phyloP scores from a whole-genome alignment of 30 jellyfish, hydroid and myxozoan species.

The Kudoa iwatai region DNA sequence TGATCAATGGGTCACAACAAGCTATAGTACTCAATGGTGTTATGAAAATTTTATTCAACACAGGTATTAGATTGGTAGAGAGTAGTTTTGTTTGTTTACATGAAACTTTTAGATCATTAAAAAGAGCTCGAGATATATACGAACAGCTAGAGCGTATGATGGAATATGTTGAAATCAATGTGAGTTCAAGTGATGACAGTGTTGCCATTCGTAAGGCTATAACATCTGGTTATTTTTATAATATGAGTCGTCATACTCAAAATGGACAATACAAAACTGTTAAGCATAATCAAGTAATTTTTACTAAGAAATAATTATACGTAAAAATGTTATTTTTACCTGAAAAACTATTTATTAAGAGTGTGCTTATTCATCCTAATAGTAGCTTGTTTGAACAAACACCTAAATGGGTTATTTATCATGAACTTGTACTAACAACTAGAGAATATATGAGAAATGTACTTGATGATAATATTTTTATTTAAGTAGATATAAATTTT shows the following conservation, averaged over 20 bases:
- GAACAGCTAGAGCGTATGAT: conserved; percentile 62
- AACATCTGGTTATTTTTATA: conserved; percentile 80
- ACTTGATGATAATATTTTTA: too few species aligned
- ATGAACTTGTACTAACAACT: conserved; percentile 82
- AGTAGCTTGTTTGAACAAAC: conserved; percentile 78
- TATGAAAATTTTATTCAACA: conserved; percentile 73
- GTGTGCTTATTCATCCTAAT: conserved; percentile 84
- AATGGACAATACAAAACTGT: conserved; percentile 73
- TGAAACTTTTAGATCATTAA: too few species aligned
- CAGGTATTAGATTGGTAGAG: too few species aligned
- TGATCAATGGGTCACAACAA: conserved; percentile 62
- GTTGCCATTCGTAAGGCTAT: conserved; percentile 38
- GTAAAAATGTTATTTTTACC: too few species aligned
- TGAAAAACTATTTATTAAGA: too few species aligned
- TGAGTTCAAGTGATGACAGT: conserved; percentile 32
- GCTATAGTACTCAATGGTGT: conserved; percentile 91
- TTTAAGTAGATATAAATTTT: too few species aligned
- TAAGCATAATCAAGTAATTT: conserved; percentile 76
- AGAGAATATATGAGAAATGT: conserved; percentile 92
- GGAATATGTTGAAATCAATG: conserved; percentile 76
- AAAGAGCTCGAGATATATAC: conserved; percentile 88
- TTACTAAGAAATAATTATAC: too few species aligned
- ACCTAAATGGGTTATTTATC: conserved; percentile 77
- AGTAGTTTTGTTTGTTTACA: too few species aligned
- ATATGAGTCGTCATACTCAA: conserved; percentile 47